phyloP scores from a whole-genome alignment of 2,113 vertebrate species.

The Pseudorhombus dupliciocellatus region DNA sequence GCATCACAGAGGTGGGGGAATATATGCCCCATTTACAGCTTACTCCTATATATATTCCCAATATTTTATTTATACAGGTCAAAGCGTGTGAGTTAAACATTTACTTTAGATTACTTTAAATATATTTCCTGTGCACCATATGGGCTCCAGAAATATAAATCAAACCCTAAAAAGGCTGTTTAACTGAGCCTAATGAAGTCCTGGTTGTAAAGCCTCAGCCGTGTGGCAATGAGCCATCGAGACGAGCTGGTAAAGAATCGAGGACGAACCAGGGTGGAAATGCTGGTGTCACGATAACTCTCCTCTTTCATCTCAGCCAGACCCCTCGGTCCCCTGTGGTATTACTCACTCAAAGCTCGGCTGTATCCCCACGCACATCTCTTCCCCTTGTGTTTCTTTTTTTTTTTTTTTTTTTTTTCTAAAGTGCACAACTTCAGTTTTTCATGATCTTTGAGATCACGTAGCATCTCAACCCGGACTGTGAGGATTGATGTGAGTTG shows the following conservation, averaged over 20 bases:
- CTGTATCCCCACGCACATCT: not conserved
- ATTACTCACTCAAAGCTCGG: not conserved
- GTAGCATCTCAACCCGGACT: not conserved
- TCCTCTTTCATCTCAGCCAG: conserved; percentile 37
- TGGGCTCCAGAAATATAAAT: conserved; percentile 14
- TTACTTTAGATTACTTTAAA: not conserved
- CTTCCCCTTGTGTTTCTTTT: not conserved
- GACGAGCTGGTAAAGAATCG: conserved; percentile 3
- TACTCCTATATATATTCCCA: not conserved
- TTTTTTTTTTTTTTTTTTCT: too few relatives aligned
- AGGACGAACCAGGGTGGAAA: conserved; percentile 35
- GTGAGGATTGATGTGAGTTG: not conserved
- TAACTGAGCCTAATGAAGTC: conserved; percentile 15
- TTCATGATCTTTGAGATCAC: not conserved
- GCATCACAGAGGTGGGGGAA: not conserved
- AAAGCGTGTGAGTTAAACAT: not conserved
- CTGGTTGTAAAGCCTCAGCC: conserved; percentile 1
- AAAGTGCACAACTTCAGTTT: not conserved
- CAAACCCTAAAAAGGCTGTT: not conserved
- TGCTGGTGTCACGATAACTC: conserved; percentile 35
- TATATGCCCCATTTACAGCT: not conserved
- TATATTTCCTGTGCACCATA: not conserved
- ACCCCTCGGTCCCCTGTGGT: conserved; percentile 4
- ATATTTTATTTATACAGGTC: not conserved
- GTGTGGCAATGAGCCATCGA: conserved; percentile 33